Evolutionary conservation across 2,113 vertebrate genomes (phyloP).

Genomic region (Sturnus vulgaris): DNA sequence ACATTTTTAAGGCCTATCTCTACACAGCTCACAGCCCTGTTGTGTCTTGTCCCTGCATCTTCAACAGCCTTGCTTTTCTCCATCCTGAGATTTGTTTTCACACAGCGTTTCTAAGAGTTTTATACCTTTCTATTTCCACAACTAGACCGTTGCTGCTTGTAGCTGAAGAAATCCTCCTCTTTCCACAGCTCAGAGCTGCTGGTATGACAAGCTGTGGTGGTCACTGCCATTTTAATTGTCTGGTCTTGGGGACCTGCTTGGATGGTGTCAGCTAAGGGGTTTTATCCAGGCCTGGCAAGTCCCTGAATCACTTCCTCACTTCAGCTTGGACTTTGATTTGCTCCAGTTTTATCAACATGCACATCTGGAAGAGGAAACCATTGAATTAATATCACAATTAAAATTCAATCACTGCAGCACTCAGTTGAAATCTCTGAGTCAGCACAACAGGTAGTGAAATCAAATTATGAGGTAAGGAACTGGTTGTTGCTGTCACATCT

Average conservation of each 20-base stretch:
- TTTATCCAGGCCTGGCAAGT: neutral
- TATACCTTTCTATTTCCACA: too few species aligned
- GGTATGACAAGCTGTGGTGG: neutral
- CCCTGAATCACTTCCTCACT: neutral
- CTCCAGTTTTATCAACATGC: neutral
- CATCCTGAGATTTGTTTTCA: too few species aligned
- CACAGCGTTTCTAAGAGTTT: too few species aligned
- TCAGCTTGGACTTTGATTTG: neutral
- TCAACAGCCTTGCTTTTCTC: too few species aligned
- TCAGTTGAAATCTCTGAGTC: neutral
- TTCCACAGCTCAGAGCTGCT: neutral
- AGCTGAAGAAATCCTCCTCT: neutral
- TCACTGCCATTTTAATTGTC: neutral
- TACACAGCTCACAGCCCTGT: too few species aligned
- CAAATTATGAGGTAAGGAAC: neutral
- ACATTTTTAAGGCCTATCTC: too few species aligned
- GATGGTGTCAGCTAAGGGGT: neutral
- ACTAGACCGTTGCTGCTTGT: too few species aligned
- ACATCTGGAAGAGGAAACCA: neutral
- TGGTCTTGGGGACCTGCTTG: fast-evolving
- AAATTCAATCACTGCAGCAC: neutral
- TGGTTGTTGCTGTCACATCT: neutral
- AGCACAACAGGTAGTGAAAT: neutral
- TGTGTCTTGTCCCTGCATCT: too few species aligned
- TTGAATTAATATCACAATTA: neutral